Base-by-base conservation (phyloP, 2,888 invertebrate genomes). In the Poecilus cupreus region DNA sequence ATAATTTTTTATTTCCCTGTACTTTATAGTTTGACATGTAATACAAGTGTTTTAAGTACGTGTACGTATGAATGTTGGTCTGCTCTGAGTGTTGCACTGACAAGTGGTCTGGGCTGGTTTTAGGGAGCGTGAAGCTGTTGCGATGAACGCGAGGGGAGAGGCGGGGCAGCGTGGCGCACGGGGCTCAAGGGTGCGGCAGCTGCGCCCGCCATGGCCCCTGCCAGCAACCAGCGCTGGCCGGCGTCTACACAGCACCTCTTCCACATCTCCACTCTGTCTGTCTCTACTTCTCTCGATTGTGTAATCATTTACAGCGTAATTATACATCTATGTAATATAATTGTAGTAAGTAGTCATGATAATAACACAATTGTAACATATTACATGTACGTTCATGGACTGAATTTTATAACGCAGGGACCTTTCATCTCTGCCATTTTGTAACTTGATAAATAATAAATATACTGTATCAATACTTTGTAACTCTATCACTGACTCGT, bases 1-100 rank as follows among this genome's bases (percentile, higher is more conserved):
- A 80, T 72, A 72, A 64, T 78, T 77, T 70, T 70, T 72, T 79
- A 72, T 72, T 80, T 80, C 80, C 72, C 80, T 80, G 54, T 77
- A 77, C 51, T 60, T 60, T 57, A 57, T 54, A 57, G 57, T 76
- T 57, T 76, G 57, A 76, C 76, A 79, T 79, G 57, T 54, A 80
- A 80, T 72, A 80, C 80, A 80, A 49, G 64, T 60, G 5, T 64
- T 57, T n/a, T 46, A 13, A 32, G n/a, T 16, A 64, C 24, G 26
- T 79, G 49, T 80, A 39, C 39, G 43, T 57, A 54, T 76, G 18
- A 54, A n/a, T 39, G 26, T 57, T 60, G 74, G 64, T 57, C 39
- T 68, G 68, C 16, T 68, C 32, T 76, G 75, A 49, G 18, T 74
- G 46, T 37, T 16, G 18, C 26, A 18, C 13, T 39, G 18, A 51